Evolutionary conservation across 2,888 invertebrate genomes (phyloP).

Genomic region (Sphaeridia pumilis): DNA sequence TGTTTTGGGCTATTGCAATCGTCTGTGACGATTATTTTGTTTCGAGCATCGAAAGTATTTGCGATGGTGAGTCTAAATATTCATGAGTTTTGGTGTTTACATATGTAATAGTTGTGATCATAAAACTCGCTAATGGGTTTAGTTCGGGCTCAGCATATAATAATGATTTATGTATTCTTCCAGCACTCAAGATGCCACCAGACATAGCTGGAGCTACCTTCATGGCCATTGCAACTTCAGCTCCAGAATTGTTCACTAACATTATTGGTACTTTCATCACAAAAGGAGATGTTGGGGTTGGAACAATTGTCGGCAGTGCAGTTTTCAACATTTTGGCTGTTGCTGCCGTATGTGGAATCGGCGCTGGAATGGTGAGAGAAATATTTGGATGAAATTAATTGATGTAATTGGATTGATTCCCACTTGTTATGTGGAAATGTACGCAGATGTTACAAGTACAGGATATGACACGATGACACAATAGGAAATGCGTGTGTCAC

Average conservation of each 20-base stretch:
- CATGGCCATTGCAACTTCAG: constrained; percentile 85
- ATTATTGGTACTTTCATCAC: constrained; percentile 77
- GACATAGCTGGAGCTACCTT: constrained; percentile 92
- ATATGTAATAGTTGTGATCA: too few species aligned
- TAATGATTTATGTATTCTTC: constrained; percentile 26
- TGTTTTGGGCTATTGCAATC: constrained; percentile 52
- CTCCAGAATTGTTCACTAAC: constrained; percentile 80
- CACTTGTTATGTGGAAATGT: too few species aligned
- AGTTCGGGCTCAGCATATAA: constrained; percentile 1
- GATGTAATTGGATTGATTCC: too few species aligned
- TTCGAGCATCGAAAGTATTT: constrained; percentile 52
- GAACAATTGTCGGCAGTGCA: constrained; percentile 71
- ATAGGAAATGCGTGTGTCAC: too few species aligned
- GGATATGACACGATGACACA: too few species aligned
- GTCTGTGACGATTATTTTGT: constrained; percentile 58
- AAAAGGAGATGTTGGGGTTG: constrained; percentile 70
- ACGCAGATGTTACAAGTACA: too few species aligned
- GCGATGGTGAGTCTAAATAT: constrained; percentile 45
- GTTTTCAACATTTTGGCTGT: constrained; percentile 74
- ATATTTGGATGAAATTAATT: too few species aligned
- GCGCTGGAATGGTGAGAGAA: constrained; percentile 62
- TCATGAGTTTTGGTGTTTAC: background rate
- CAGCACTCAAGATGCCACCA: constrained; percentile 66
- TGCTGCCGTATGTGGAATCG: constrained; percentile 66
- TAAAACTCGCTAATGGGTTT: too few species aligned